These are phyloP conservation scores for Caenorhabditis zanzibari DNA, from an alignment of 2,888 invertebrate genomes.

Conservation along the genomic window DNA sequence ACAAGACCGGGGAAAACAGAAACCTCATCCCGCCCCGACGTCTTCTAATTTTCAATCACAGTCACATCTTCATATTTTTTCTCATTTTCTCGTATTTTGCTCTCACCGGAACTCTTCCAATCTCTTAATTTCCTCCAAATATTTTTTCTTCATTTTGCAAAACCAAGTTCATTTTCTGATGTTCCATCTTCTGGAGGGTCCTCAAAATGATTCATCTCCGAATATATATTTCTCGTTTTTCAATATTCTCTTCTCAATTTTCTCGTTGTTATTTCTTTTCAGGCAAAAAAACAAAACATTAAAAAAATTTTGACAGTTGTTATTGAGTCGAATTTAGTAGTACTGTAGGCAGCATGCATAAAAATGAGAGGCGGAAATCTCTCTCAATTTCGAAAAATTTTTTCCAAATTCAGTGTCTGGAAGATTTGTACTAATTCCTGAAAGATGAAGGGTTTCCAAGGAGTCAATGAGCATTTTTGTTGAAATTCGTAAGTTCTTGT, in stretches of 20 bases:
- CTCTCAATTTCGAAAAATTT: not conserved
- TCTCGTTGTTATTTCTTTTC: too few species aligned
- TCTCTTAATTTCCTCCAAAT: not conserved
- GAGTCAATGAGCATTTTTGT: conserved; percentile 19
- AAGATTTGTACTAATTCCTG: conserved; percentile 12
- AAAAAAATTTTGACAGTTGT: too few species aligned
- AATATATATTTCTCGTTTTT: not conserved
- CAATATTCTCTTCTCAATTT: too few species aligned
- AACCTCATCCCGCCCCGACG: not conserved
- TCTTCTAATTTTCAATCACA: conserved; percentile 29
- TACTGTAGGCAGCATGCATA: not conserved
- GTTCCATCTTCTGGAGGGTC: not conserved
- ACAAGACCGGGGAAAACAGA: not conserved
- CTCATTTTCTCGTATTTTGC: conserved; percentile 1
- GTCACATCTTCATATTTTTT: not conserved
- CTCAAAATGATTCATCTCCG: not conserved
- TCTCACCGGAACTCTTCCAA: not conserved
- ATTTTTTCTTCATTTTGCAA: not conserved
- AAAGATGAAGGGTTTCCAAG: not conserved
- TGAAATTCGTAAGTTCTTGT: not conserved
- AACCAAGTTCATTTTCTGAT: not conserved
- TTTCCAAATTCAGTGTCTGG: conserved; percentile 18
- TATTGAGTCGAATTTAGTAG: too few species aligned
- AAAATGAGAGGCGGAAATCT: not conserved
- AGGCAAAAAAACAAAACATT: too few species aligned